A percentile compares a stretch with the other conserved stretches of the same genome.
Evolutionary conservation across 1,140 invertebrate species (phyloP).

Genomic region (Hycleus cichorii): DNA sequence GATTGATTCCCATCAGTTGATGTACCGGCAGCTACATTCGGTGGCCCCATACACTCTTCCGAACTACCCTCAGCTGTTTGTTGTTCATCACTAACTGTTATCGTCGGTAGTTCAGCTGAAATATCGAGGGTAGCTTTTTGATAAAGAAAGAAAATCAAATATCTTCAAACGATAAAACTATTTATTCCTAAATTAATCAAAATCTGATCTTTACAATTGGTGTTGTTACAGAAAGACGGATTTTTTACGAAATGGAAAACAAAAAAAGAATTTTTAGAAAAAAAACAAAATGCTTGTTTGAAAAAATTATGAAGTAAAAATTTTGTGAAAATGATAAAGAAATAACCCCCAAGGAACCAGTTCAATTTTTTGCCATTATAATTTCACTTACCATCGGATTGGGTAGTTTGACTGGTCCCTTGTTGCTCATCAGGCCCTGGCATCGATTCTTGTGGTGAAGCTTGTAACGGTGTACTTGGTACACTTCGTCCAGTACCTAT

Average conservation of each 20-base stretch:
- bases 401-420: slow-evolving; percentile 21
- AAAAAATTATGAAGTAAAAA: not conserved
- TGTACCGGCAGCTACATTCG: slow-evolving; percentile 30
- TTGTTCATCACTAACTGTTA: slow-evolving; percentile 31
- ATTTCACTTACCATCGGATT: slow-evolving; percentile 35
- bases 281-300: not conserved
- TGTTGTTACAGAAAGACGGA: not conserved
- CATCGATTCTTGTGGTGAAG: slow-evolving; percentile 51
- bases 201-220: not conserved
- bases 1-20: slow-evolving; percentile 28
- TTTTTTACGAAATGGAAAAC: not conserved
- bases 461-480: slow-evolving; percentile 64
- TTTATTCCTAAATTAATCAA: not conserved
- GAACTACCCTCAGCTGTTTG: slow-evolving; percentile 29
- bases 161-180: not conserved
- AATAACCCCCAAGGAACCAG: too few relatives aligned
- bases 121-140: not conserved
- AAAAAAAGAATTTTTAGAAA: not conserved
- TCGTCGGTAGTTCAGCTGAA: slow-evolving; percentile 25
- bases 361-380: too few relatives aligned
- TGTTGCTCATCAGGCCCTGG: slow-evolving; percentile 31
- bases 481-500: slow-evolving; percentile 57
- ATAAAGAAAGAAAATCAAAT: not conserved
- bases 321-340: not conserved
- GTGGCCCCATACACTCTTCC: slow-evolving; percentile 36